A percentile compares a stretch with the other conserved stretches of the same genome.
phyloP scores from a whole-genome alignment of 2,113 vertebrate species.

The Regulus satrapa region DNA sequence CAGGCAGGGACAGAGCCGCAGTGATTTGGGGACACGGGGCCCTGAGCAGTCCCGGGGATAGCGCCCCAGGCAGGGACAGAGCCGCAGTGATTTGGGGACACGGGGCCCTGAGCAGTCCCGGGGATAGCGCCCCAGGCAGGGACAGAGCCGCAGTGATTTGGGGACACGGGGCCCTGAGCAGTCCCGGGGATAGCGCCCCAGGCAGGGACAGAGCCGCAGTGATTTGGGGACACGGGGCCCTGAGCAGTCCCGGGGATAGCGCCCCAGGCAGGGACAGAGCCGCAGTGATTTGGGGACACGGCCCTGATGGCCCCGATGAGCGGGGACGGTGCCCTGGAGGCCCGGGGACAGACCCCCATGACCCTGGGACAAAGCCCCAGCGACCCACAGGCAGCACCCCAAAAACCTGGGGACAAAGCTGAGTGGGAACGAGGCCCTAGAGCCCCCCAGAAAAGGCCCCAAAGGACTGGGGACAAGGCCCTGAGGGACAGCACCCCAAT shows the following conservation, averaged over 20 bases:
- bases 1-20: too few relatives aligned
- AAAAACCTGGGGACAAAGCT: background rate
- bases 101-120: too few relatives aligned
- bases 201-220: background rate
- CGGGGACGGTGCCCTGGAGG: background rate
- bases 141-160: background rate
- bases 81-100: too few relatives aligned
- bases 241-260: accelerated
- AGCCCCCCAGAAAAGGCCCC: background rate
- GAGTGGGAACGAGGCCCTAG: background rate
- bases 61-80: too few relatives aligned
- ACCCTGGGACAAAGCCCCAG: background rate
- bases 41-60: too few relatives aligned
- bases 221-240: too few relatives aligned
- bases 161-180: too few relatives aligned
- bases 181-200: background rate
- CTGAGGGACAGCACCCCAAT: background rate
- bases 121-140: accelerated
- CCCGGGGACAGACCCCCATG: background rate
- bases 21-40: too few relatives aligned
- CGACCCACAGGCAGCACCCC: background rate
- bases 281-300: background rate
- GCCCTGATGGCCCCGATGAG: background rate
- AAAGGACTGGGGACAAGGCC: background rate
- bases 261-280: accelerated